Base-by-base conservation (phyloP, 30 jellyfish, hydroid and myxozoan species). In the Aurelia coerulea region DNA sequence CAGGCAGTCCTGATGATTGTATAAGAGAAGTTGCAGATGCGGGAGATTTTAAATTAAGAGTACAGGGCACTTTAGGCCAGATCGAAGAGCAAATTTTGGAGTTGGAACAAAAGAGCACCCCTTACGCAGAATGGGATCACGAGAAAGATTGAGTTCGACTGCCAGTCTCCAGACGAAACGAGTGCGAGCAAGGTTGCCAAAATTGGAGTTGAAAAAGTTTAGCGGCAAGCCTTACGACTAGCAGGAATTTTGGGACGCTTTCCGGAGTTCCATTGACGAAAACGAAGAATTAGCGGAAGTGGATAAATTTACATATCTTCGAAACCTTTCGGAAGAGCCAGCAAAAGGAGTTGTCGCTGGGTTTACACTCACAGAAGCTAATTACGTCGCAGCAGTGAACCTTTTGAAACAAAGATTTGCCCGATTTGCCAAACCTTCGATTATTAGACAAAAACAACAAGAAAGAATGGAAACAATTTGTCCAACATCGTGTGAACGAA, bases 201-300 rank as follows among this genome's bases (percentile, higher is more conserved):
- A 81, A 46, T 34, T 81, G 41, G 70, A 53, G 13, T 66, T 81
- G 59, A 23, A 37, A 63, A 81, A 76, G 52, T 76, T 76, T 53
- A 13, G 53, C 34, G 90, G 90, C 52, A 67, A 68, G 66, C 65
- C 81, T 14, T 17, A 65, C 68, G 67, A 69, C 35, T 81, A 83
- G 83, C 83, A 65, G 83, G 90, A 81, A 53, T 81, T 81, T 66
- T 64, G 83, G 90, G 84, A 81, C 65, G 17, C 67, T 37, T 81
- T 81, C 63, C 54, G 54, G 23, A 81, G 90, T 67, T 74, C 90
- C 2, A 66, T 81, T 35, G 84, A 81, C 53, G 75, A 81, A 19
- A 12, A 34, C 42, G 41, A 34, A 23, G 68, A 35, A 31, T 15
- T 79, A 39, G 74, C 87, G 17, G 37, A 66, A 68, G 83, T 81